phyloP scores from a whole-genome alignment of 2,797 vertebrate genomes.

The Allobates femoralis region DNA sequence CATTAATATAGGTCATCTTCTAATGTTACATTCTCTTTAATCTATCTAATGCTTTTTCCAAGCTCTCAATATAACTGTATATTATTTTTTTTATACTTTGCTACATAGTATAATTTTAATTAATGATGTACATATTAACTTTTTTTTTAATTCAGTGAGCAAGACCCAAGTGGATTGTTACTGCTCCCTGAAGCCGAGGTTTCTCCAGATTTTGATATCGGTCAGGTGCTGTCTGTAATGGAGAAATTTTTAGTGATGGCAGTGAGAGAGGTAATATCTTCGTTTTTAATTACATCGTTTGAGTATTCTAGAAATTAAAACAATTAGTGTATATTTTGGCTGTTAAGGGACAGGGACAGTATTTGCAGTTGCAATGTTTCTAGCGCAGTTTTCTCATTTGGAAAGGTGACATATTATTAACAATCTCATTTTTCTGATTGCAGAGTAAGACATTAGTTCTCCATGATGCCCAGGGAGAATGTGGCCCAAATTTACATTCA shows the following conservation, averaged over 20 bases:
- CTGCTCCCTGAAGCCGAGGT: conserved; percentile 89
- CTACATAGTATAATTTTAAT: too few species aligned
- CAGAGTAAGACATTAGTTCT: conserved; percentile 92
- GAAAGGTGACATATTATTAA: background rate
- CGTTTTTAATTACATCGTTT: background rate
- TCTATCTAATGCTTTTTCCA: too few species aligned
- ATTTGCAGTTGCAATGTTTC: background rate
- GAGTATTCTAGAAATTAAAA: background rate
- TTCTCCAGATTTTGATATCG: conserved; percentile 81
- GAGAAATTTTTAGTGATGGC: conserved; percentile 89
- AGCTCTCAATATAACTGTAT: too few species aligned
- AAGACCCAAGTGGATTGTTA: conserved; percentile 92
- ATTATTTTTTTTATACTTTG: too few species aligned
- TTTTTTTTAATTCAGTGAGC: conserved; percentile 79
- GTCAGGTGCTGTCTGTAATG: conserved; percentile 88
- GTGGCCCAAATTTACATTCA: conserved; percentile 84
- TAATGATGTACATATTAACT: background rate
- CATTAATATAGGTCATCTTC: too few species aligned
- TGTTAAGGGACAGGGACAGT: background rate
- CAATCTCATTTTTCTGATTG: background rate
- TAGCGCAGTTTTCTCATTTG: background rate
- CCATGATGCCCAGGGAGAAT: conserved; percentile 77
- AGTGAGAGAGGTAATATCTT: conserved; percentile 83
- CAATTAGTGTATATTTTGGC: background rate
- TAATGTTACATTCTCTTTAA: too few species aligned